Evolutionary conservation across 1,140 invertebrate genomes (phyloP), one percentile per base, ranked within the genome.

Genomic region (Drosophila nebulosa): DNA sequence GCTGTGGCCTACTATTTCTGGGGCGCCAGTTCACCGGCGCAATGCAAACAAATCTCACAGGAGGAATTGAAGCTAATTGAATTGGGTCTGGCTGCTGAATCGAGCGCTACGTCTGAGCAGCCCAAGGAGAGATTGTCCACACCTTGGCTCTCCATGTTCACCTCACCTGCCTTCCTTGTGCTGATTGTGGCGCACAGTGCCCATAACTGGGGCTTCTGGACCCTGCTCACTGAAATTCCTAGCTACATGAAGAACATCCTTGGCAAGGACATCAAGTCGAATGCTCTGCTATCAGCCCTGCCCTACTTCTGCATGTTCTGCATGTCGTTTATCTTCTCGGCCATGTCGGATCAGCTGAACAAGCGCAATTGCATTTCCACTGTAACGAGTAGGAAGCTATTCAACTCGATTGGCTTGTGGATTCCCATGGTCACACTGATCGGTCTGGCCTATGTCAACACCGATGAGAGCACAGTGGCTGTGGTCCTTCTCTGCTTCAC

Each of bases 131-230:
- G 74, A 5, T 3, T 78, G 69, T 55, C 68, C 16, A 74, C 80
- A 55, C 69, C 97, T 96, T 26, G 98, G 97, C 95, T 92, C 90
- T 63, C 90, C 92, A 46, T 97, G 98, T 92, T 96, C 0, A 96
- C 93, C 0, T 97, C 96, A 2, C 64, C 94, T 2, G 96, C 97
- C 0, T 95, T 99, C 71, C 96, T 96, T 95, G 95, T 97, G 0
- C 92, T 98, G 7, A 93, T 97, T 14, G 92, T 97, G 1, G 94
- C 94, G 0, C 97, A 99, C 86, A 96, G 96, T 81, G 95, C 96
- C 0, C 96, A 98, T 84, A 97, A 97, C 89, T 99, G 97, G 98
- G 97, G 97, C 1, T 98, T 97, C 91, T 98, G 97, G 93, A 98
- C 96, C 4, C 93, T 99, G 35, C 92, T 99, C 22, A 98, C 97